These are phyloP conservation scores for Rhynchonema sp. DNA, from an alignment of 2,888 invertebrate species.

Conservation along the genomic window DNA sequence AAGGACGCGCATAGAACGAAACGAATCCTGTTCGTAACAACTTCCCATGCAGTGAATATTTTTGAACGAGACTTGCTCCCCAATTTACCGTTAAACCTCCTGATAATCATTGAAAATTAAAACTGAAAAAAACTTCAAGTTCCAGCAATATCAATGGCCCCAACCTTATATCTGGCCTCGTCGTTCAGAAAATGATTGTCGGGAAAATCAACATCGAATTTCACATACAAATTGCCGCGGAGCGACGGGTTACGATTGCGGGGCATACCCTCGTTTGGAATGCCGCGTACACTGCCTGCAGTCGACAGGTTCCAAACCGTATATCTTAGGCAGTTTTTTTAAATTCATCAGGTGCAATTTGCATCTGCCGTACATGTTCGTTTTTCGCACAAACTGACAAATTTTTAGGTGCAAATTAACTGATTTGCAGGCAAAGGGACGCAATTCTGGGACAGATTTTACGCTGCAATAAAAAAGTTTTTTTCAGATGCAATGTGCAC, in stretches of 20 bases:
- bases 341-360: too few relatives aligned
- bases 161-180: too few relatives aligned
- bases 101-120: too few relatives aligned
- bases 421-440: too few relatives aligned
- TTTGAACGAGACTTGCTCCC: background rate
- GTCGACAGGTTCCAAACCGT: conserved; percentile 6
- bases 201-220: conserved; percentile 69
- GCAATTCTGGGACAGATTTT: too few relatives aligned
- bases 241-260: conserved; percentile 59
- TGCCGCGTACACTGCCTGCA: conserved; percentile 44
- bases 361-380: too few relatives aligned
- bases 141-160: too few relatives aligned
- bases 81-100: background rate
- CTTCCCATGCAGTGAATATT: background rate
- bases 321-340: too few relatives aligned
- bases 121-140: too few relatives aligned
- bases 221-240: conserved; percentile 63
- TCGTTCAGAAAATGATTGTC: conserved; percentile 58
- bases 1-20: background rate
- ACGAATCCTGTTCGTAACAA: background rate
- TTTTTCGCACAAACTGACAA: too few relatives aligned
- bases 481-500: too few relatives aligned
- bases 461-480: too few relatives aligned
- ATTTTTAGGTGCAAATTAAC: background rate
- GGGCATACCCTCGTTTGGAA: conserved; percentile 77